A percentile compares a stretch with the other conserved stretches of the same genome.
Conservation (phyloP, 2,888 invertebrate species). For the Bembecia ichneumoniformis region DNA sequence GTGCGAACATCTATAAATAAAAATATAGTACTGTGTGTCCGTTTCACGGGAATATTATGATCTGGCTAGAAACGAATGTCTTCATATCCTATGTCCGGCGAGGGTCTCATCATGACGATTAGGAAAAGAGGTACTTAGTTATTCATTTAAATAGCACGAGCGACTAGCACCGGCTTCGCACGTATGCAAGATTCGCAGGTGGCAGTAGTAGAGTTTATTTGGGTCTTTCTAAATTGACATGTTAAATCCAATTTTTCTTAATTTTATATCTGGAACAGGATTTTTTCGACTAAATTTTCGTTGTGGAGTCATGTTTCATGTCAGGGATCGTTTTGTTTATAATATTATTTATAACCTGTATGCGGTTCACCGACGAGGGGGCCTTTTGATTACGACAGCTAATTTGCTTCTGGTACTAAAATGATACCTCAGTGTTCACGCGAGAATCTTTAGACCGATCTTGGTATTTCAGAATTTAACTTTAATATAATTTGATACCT, state of each 20-base stretch:
- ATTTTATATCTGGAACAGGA: conserved; percentile 30
- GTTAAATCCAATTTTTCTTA: background rate
- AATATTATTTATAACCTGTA: conserved; percentile 43
- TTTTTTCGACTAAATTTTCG: conserved; percentile 43
- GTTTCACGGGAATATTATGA: conserved; percentile 8
- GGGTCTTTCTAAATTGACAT: conserved; percentile 6
- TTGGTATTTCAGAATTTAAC: too few relatives aligned
- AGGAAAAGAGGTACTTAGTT: too few relatives aligned
- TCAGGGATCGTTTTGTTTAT: conserved; percentile 46
- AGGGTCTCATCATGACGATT: conserved; percentile 18
- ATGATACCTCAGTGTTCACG: background rate
- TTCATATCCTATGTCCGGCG: conserved; percentile 35
- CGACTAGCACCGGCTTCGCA: too few relatives aligned
- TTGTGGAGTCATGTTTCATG: conserved; percentile 44
- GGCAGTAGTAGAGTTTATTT: too few relatives aligned
- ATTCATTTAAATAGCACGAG: too few relatives aligned
- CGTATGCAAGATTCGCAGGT: too few relatives aligned
- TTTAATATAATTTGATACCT: too few relatives aligned
- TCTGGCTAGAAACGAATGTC: conserved; percentile 27
- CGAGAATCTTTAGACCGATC: background rate
- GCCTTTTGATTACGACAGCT: conserved; percentile 29
- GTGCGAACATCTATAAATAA: conserved; percentile 42
- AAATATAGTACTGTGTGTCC: conserved; percentile 14
- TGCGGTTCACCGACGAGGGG: conserved; percentile 27
- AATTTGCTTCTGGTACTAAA: background rate